These are phyloP conservation scores for Porites lobata DNA, from an alignment of 92 coral and sea anemone species.

Conservation along the genomic window DNA sequence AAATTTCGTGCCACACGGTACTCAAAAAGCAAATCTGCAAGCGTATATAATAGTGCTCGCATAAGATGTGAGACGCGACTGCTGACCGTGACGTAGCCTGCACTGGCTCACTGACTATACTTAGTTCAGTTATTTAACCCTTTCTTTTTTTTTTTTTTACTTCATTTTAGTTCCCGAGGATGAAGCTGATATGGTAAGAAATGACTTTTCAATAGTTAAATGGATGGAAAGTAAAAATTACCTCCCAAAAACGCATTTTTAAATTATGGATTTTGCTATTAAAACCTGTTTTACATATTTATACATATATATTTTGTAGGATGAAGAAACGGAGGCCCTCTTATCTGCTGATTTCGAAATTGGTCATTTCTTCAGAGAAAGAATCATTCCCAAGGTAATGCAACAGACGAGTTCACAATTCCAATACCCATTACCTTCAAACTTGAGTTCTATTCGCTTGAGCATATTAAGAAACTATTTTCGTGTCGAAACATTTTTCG, in stretches of 20 bases:
- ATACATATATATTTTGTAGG: slow-evolving; percentile 57
- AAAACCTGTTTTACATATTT: neutral
- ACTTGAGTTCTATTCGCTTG: no score
- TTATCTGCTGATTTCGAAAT: slow-evolving; percentile 97
- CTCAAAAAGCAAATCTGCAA: no score
- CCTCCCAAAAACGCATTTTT: no score
- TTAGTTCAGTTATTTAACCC: neutral
- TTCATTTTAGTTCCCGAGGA: slow-evolving; percentile 85
- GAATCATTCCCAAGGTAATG: slow-evolving; percentile 93
- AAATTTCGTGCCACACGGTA: no score
- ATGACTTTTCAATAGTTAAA: neutral
- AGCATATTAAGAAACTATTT: no score
- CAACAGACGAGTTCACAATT: no score
- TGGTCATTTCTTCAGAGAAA: slow-evolving; percentile 96
- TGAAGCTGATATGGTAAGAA: slow-evolving; percentile 89
- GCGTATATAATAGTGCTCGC: no score
- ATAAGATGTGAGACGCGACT: neutral
- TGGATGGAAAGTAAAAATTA: no score
- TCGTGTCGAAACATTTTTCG: neutral
- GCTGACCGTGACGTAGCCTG: neutral
- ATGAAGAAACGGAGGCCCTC: slow-evolving; percentile 91
- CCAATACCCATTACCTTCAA: no score
- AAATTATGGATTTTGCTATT: neutral
- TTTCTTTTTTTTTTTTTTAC: slow-evolving; percentile 1
- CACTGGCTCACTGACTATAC: neutral